Percentiles rank a stretch among this genome's conserved stretches.
These are phyloP conservation scores for Helicoverpa armigera DNA, from an alignment of 1,140 invertebrate genomes.

Conservation along the genomic window DNA sequence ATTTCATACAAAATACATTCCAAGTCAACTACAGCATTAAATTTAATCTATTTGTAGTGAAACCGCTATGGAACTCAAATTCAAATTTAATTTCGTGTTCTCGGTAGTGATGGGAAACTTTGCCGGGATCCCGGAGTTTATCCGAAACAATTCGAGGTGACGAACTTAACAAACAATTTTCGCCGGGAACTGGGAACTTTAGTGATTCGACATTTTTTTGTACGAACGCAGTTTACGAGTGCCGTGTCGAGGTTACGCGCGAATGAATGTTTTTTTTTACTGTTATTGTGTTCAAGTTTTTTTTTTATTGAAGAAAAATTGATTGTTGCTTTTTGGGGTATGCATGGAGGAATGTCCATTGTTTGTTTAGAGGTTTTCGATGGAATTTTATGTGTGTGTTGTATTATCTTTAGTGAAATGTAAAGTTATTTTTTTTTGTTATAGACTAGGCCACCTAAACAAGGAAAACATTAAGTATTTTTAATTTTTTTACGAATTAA, in stretches of 20 bases:
- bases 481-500: no score
- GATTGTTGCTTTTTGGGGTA: constrained; percentile 25
- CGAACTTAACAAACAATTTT: constrained; percentile 45
- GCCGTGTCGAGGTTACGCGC: constrained; percentile 29
- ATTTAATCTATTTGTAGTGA: not conserved
- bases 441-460: no score
- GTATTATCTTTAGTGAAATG: not conserved
- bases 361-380: constrained; percentile 5
- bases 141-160: constrained; percentile 50
- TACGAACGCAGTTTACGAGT: constrained; percentile 25
- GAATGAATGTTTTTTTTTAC: constrained; percentile 35
- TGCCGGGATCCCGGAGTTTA: constrained; percentile 30
- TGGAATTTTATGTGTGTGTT: not conserved
- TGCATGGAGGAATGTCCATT: not conserved
- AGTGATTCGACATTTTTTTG: constrained; percentile 47
- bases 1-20: not conserved
- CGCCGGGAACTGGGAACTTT: constrained; percentile 6
- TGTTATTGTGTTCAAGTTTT: constrained; percentile 12
- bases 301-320: constrained; percentile 27
- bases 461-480: no score
- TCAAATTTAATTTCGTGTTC: constrained; percentile 40
- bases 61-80: constrained; percentile 18
- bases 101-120: constrained; percentile 38
- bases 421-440: not conserved
- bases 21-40: not conserved